These are phyloP conservation scores for Scomber scombrus DNA, from an alignment of 2,113 vertebrate species.

Conservation along the genomic window DNA sequence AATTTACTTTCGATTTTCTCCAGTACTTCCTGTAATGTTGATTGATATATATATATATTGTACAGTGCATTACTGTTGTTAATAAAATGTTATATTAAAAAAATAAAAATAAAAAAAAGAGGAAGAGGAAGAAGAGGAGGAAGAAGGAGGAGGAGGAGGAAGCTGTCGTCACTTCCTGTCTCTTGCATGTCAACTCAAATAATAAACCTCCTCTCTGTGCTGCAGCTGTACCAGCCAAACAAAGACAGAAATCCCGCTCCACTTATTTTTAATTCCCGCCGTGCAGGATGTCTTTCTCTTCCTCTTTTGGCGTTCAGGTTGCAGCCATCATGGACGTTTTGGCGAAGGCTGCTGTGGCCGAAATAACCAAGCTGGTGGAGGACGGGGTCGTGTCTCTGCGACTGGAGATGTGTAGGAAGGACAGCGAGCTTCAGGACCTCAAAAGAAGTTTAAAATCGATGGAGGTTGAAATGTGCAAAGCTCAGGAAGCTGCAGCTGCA, in stretches of 20 bases:
- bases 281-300: constrained; percentile 62
- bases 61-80: too few relatives aligned
- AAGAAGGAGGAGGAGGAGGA: too few relatives aligned
- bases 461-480: constrained; percentile 59
- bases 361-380: constrained; percentile 80
- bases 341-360: constrained; percentile 75
- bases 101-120: too few relatives aligned
- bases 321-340: constrained; percentile 79
- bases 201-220: not conserved
- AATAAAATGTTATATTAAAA: too few relatives aligned
- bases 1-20: too few relatives aligned
- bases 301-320: constrained; percentile 68
- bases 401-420: constrained; percentile 74
- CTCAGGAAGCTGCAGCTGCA: constrained; percentile 24
- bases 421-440: constrained; percentile 75
- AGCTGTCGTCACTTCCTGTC: too few relatives aligned
- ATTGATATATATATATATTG: too few relatives aligned
- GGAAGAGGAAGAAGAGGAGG: too few relatives aligned
- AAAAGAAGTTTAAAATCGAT: constrained; percentile 61
- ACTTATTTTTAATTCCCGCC: accelerated
- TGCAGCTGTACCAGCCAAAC: not conserved
- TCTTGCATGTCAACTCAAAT: constrained; percentile 31
- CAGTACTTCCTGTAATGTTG: too few relatives aligned
- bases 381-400: constrained; percentile 68
- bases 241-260: accelerated